Evolutionary conservation across 2,113 vertebrate genomes (phyloP).

Genomic region (Callocephalon fimbriatum): DNA sequence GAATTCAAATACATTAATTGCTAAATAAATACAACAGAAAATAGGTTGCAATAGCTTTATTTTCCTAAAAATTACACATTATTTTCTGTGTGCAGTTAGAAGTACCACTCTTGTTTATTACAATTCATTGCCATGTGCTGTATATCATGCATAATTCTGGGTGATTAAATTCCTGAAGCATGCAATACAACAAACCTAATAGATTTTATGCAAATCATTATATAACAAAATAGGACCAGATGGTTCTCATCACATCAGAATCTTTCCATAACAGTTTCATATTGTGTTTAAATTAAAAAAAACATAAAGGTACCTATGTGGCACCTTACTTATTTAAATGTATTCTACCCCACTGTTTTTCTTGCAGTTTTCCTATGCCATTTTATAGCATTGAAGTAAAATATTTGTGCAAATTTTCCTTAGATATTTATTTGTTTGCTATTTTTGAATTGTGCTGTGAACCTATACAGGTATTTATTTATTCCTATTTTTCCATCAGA

Average conservation of each 20-base stretch:
- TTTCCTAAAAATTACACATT: conserved; percentile 33
- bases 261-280: conserved; percentile 65
- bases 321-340: conserved; percentile 57
- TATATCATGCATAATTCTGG: conserved; percentile 76
- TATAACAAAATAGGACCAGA: conserved; percentile 79
- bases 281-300: conserved; percentile 77
- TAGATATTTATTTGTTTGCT: conserved; percentile 41
- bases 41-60: conserved; percentile 1
- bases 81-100: conserved; percentile 38
- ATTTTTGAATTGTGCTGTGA: not conserved
- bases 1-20: conserved; percentile 70
- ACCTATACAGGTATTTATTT: not conserved
- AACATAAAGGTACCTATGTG: conserved; percentile 49
- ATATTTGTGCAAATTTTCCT: conserved; percentile 8
- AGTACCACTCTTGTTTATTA: conserved; percentile 66
- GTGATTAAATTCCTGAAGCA: conserved; percentile 79
- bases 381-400: conserved; percentile 15
- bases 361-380: not conserved
- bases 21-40: conserved; percentile 45
- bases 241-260: conserved; percentile 75
- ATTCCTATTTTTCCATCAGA: not conserved
- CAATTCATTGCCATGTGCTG: conserved; percentile 59
- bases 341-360: conserved; percentile 12
- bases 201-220: conserved; percentile 85
- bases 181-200: conserved; percentile 76